Conservation (phyloP, 2,797 vertebrate genomes). For the Pyrocephalus nanus region DNA sequence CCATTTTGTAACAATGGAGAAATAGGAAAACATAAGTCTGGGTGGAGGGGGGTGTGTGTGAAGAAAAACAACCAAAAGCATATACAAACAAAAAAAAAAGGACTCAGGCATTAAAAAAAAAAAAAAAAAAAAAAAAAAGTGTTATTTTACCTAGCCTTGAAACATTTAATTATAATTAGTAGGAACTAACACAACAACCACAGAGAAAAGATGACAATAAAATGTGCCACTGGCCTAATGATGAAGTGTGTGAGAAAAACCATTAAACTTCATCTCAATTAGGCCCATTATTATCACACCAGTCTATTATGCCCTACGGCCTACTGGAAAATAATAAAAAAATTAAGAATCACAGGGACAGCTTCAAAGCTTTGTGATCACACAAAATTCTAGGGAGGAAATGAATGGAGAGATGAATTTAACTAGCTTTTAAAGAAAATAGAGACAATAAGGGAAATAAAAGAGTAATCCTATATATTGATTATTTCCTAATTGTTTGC, state of each 20-base stretch:
- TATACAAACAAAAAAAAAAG: background rate
- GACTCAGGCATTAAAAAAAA: background rate
- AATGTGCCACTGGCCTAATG: conserved; percentile 30
- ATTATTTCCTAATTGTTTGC: background rate
- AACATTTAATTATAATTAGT: conserved; percentile 60
- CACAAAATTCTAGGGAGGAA: background rate
- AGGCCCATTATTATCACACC: conserved; percentile 47
- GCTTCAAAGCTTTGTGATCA: conserved; percentile 32
- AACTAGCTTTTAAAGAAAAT: background rate
- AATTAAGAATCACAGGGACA: background rate
- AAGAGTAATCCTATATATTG: background rate
- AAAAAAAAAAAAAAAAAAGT: background rate
- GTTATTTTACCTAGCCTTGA: background rate
- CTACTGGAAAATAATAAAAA: conserved; percentile 1
- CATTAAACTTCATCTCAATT: conserved; percentile 60
- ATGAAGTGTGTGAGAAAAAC: conserved; percentile 45
- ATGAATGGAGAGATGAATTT: background rate
- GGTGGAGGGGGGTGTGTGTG: too few species aligned
- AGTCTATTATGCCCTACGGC: conserved; percentile 21
- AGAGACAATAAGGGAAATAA: background rate
- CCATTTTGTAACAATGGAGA: background rate
- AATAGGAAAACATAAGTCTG: background rate
- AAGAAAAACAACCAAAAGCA: background rate
- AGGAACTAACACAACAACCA: background rate
- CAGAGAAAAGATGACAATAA: conserved; percentile 23